Evolutionary conservation across 2,888 invertebrate species (phyloP).

Genomic region (Choristoneura rosaceana): DNA sequence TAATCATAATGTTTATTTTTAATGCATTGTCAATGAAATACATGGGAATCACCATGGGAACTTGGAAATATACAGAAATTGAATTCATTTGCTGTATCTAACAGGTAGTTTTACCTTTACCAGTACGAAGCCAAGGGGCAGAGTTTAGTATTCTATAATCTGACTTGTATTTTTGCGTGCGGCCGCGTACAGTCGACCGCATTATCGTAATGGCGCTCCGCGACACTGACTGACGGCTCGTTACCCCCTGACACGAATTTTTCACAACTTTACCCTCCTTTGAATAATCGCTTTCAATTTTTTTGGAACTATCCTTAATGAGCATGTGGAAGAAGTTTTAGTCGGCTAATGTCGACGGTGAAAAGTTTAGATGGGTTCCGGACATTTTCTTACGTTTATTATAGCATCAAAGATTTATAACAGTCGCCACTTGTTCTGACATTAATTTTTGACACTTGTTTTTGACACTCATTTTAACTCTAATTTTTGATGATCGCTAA

Average conservation of each 20-base stretch:
- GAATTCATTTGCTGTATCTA: no score
- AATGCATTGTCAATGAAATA: no score
- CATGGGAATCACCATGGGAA: no score
- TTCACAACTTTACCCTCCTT: conserved; percentile 43
- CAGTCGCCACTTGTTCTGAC: no score
- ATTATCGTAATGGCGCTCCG: conserved; percentile 49
- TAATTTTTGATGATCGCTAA: no score
- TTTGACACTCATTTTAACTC: no score
- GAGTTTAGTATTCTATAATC: neutral
- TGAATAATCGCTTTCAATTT: conserved; percentile 51
- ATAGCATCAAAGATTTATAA: no score
- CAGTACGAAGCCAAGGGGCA: no score
- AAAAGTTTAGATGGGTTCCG: conserved; percentile 5
- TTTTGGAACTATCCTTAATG: conserved; percentile 48
- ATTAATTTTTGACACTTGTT: no score
- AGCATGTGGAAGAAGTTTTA: conserved; percentile 36
- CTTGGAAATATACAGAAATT: no score
- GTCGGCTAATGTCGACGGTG: neutral
- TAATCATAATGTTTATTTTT: no score
- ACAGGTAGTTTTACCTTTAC: no score
- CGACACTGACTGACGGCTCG: conserved; percentile 47
- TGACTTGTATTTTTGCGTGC: neutral
- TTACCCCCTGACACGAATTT: conserved; percentile 46
- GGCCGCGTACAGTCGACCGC: conserved; percentile 7
- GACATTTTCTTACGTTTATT: neutral